Evolutionary conservation across 2,113 vertebrate species (phyloP).

Genomic region (Aspiorhynchus laticeps): DNA sequence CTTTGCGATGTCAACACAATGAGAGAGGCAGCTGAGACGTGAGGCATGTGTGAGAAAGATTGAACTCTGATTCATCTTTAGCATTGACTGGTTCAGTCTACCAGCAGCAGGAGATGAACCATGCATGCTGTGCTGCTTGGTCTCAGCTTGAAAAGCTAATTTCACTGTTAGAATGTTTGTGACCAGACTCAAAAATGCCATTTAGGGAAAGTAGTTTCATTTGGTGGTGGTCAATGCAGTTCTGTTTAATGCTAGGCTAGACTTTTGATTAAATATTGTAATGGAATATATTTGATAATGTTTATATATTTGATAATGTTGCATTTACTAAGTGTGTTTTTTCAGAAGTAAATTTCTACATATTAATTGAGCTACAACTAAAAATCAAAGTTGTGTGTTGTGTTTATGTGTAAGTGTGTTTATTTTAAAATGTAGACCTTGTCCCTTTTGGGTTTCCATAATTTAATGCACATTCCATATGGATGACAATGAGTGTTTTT

Average conservation of each 20-base stretch:
- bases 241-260: neutral
- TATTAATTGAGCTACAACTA: neutral
- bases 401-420: neutral
- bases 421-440: neutral
- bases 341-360: neutral
- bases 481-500: neutral
- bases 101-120: constrained; percentile 23
- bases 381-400: neutral
- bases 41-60: constrained; percentile 5
- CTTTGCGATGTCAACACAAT: constrained; percentile 23
- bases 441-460: neutral
- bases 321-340: neutral
- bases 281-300: neutral
- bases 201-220: neutral
- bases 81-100: constrained; percentile 28
- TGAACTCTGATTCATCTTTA: constrained; percentile 18
- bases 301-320: no score
- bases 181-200: neutral
- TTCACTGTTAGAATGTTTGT: neutral
- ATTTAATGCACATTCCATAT: neutral
- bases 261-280: neutral
- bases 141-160: constrained; percentile 4
- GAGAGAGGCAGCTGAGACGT: constrained; percentile 3
- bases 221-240: neutral
- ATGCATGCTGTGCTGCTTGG: constrained; percentile 27